These are phyloP conservation scores for Malacoctenus gilli DNA, from an alignment of 2,797 vertebrate genomes.

Conservation along the genomic window DNA sequence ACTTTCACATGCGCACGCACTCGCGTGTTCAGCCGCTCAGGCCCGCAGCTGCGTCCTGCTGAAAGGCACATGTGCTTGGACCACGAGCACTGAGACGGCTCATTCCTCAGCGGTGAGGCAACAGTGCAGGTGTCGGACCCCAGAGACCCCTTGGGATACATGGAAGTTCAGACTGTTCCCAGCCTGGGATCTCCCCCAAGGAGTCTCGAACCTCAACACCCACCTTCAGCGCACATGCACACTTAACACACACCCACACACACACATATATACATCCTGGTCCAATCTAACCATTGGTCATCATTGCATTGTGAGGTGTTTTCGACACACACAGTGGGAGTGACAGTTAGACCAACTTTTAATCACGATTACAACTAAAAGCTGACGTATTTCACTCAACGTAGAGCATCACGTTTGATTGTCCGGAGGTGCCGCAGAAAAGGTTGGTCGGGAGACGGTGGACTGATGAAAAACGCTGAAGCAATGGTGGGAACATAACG, in stretches of 20 bases:
- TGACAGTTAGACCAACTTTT: too few relatives aligned
- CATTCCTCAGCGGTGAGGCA: constrained; percentile 80
- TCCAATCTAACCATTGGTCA: constrained; percentile 16
- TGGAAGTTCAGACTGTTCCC: constrained; percentile 61
- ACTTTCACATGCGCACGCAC: constrained; percentile 29
- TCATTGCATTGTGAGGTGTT: constrained; percentile 17
- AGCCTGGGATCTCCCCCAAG: constrained; percentile 49
- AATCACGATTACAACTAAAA: too few relatives aligned
- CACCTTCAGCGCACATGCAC: constrained; percentile 25
- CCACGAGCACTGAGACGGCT: constrained; percentile 55
- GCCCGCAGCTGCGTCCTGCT: constrained; percentile 78
- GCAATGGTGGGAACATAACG: too few relatives aligned
- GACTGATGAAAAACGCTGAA: too few relatives aligned
- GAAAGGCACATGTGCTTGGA: constrained; percentile 57
- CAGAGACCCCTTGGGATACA: constrained; percentile 67
- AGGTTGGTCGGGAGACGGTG: too few relatives aligned
- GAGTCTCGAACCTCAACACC: constrained; percentile 39
- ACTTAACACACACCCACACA: constrained; percentile 39
- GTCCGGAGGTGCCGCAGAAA: too few relatives aligned
- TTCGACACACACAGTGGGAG: too few relatives aligned
- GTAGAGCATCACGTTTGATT: too few relatives aligned
- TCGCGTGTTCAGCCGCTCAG: constrained; percentile 15
- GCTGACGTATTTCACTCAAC: too few relatives aligned
- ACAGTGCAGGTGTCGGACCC: constrained; percentile 77
- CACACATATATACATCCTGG: constrained; percentile 16